Conservation (phyloP, 1,140 invertebrate genomes). For the Dysdera silvatica region DNA sequence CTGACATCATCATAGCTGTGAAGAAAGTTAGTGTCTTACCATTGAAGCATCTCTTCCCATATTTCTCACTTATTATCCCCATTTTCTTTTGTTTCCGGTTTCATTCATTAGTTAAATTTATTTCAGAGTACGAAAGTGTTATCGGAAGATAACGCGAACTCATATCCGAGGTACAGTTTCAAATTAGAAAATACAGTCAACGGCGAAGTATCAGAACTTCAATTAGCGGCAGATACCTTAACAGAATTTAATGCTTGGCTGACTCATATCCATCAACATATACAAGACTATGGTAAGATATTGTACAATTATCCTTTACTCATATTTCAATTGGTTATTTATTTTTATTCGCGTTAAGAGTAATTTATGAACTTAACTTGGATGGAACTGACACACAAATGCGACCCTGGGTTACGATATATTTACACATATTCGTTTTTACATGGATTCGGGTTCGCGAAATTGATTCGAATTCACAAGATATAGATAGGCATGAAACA, state of each 20-base stretch:
- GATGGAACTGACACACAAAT: no score
- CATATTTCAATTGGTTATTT: neutral
- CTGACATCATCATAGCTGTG: constrained; percentile 42
- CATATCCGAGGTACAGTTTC: constrained; percentile 18
- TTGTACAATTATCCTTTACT: neutral
- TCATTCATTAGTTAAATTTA: neutral
- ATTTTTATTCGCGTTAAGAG: no score
- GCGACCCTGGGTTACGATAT: no score
- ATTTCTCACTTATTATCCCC: neutral
- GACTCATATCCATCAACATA: constrained; percentile 44
- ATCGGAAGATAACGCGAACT: constrained; percentile 9
- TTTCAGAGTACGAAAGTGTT: constrained; percentile 18
- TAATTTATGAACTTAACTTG: no score
- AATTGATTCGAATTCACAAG: no score
- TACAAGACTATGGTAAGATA: constrained; percentile 45
- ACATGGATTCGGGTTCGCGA: no score
- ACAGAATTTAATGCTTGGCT: constrained; percentile 41
- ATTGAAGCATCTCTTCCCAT: no score
- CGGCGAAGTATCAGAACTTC: constrained; percentile 6
- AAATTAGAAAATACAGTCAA: neutral
- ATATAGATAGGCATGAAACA: no score
- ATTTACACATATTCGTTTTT: no score
- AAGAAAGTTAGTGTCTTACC: constrained; percentile 43
- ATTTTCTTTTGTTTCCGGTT: neutral
- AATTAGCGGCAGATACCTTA: constrained; percentile 16